These are phyloP conservation scores for Isaurus tuberculatus DNA, from an alignment of 92 coral and sea anemone species.

Conservation along the genomic window DNA sequence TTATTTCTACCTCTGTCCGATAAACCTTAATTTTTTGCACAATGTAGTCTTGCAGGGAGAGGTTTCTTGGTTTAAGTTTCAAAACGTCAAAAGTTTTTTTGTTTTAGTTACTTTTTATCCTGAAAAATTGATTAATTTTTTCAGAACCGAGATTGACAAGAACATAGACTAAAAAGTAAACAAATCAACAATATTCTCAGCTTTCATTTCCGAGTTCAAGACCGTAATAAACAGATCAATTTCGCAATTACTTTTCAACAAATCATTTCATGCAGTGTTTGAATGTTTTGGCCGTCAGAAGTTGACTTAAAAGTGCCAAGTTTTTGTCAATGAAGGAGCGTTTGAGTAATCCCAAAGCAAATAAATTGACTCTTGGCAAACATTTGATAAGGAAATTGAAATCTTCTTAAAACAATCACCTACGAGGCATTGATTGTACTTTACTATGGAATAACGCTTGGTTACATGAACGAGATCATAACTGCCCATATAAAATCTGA, in stretches of 20 bases:
- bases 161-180: background rate
- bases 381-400: slow-evolving; percentile 4
- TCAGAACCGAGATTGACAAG: background rate
- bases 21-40: no score
- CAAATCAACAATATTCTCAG: background rate
- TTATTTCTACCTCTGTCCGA: no score
- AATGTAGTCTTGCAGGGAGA: no score
- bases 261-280: background rate
- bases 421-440: background rate
- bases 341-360: background rate
- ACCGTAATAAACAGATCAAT: background rate
- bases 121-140: background rate
- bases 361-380: background rate
- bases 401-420: background rate
- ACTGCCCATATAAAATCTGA: no score
- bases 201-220: slow-evolving; percentile 1
- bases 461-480: background rate
- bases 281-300: background rate
- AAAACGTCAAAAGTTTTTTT: no score
- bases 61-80: no score
- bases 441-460: background rate
- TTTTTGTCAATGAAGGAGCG: background rate
- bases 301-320: background rate
- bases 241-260: background rate
- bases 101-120: background rate